phyloP scores from a whole-genome alignment of 2,888 invertebrate genomes.

The Fragum fragum region DNA sequence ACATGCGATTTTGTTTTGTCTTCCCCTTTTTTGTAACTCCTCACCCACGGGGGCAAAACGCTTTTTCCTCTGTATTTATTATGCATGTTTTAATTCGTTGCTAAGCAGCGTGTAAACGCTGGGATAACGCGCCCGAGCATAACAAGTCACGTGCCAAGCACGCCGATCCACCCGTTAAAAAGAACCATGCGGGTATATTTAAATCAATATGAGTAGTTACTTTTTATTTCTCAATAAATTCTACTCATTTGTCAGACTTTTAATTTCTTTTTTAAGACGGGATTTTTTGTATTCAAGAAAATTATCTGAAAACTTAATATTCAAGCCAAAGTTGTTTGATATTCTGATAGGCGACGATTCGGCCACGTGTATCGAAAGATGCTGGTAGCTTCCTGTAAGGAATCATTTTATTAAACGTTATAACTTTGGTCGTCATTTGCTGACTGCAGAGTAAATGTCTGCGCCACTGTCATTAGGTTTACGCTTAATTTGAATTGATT shows the following conservation, averaged over 20 bases:
- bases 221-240: slow-evolving; percentile 33
- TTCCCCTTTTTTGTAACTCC: background rate
- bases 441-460: background rate
- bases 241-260: slow-evolving; percentile 30
- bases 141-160: slow-evolving; percentile 31
- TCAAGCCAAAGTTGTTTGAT: slow-evolving; percentile 3
- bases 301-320: slow-evolving; percentile 13
- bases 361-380: slow-evolving; percentile 22
- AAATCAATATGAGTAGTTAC: slow-evolving; percentile 33
- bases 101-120: slow-evolving; percentile 43
- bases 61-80: background rate
- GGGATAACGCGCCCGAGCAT: slow-evolving; percentile 35
- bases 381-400: slow-evolving; percentile 23
- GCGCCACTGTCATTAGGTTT: too few species aligned
- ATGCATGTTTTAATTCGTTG: slow-evolving; percentile 37
- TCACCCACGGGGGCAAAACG: background rate
- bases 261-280: slow-evolving; percentile 27
- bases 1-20: background rate
- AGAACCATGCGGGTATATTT: slow-evolving; percentile 49
- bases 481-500: too few species aligned
- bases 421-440: background rate
- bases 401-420: background rate
- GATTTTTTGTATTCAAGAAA: slow-evolving; percentile 5
- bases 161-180: slow-evolving; percentile 45
- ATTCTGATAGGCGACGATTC: slow-evolving; percentile 18